Evolutionary conservation across 2,113 vertebrate genomes (phyloP), one percentile per base, ranked within the genome.

Genomic region (Phoenicopterus ruber): DNA sequence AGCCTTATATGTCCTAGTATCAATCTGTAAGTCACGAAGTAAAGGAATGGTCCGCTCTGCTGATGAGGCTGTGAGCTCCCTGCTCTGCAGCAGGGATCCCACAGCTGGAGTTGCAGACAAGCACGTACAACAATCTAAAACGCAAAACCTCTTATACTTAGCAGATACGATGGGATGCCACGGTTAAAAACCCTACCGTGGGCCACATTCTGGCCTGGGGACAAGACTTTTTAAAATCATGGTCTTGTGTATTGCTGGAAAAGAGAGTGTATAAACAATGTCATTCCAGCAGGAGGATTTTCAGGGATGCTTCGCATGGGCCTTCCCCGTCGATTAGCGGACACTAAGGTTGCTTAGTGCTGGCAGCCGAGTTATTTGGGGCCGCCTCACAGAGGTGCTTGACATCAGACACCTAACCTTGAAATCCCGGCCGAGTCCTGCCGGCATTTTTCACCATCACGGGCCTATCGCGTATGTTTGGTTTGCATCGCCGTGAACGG

Each of bases 301-400:
- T 54, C 24, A 49, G 57, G 47, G 58, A 19, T 31, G 47, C 38
- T 65, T 5, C 31, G 57, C 49, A 15, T 0, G 1, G 40, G 44
- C 19, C 17, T 19, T n/a, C 58, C 76, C 67, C 8, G 28, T 0
- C 15, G 63, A 20, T 8, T 0, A 0, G 7, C 0, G 49, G 66
- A 3, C 40, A 31, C 26, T 2, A 1, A 25, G 61, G 72, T 6
- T 28, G 52, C 74, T 42, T 32, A 84, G 73, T 36, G n/a, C 17
- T 3, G 15, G 26, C 73, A 85, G 70, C 20, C 1, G 3, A 38
- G 10, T 69, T 40, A 2, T 13, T 11, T 29, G 42, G 61, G 44
- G 16, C 14, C 80, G 44, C 61, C 26, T 19, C 13, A 5, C 34
- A 16, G 25, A 66, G 42, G 52, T 38, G 65, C 44, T 59, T 18